Base-by-base conservation (phyloP, 2,797 vertebrate genomes). In the Onychomys torridus region DNA sequence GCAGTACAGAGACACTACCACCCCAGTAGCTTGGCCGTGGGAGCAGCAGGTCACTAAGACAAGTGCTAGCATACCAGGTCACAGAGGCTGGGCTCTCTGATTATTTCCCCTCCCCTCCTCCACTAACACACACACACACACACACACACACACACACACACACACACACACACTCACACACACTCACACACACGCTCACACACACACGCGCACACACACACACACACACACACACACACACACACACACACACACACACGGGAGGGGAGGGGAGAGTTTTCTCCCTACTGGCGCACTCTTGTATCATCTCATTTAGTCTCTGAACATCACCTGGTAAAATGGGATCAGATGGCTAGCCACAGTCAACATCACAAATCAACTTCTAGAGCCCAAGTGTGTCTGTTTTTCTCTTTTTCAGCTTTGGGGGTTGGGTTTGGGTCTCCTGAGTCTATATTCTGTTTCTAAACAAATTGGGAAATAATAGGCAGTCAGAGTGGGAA, bases 1-100 rank as follows among this genome's bases (percentile, higher is more conserved):
- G 21, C 1, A 55, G 37, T 2, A 0, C 1, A 7, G 46, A 29
- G 32, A 23, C n/a, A 32, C 29, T 19, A 32, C 29, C 32, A 61
- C 10, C 25, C 37, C 40, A 43, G 27, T 4, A 55, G 59, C 57
- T 21, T 10, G 6, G 76, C 4, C 19, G 5, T 14, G 34, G 78
- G 11, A 27, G 76, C 12, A 83, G 63, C 17, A 46, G 5, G 0
- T 12, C 40, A 43, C 67, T 59, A 63, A 79, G 2, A 32, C 34
- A 46, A 34, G 1, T 3, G 8, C 29, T 6, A 29, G 63, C 46
- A 43, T 5, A 43, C 57, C 55, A 34, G 25, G n/a, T 34, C 9
- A 2, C 23, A 37, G 19, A 5, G 29, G 52, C 40, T 43, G 3
- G 17, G 19, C 29, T 37, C 49, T 25, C 79, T 32, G 9, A 29